Conservation (phyloP, 2,888 invertebrate genomes). For the Cartodere bifasciata region DNA sequence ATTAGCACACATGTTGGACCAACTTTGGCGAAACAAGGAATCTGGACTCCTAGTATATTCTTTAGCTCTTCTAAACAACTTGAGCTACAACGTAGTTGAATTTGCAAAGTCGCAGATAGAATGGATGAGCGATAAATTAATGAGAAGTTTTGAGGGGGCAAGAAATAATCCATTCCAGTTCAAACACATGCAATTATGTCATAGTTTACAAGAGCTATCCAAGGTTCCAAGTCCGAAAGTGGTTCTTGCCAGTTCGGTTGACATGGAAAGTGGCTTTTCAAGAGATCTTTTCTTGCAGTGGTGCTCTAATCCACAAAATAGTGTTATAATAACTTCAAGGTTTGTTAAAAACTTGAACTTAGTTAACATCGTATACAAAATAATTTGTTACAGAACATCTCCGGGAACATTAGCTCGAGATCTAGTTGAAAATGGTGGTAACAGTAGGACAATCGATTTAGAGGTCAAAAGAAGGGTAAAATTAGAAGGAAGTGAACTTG, state of each 20-base stretch:
- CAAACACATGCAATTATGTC: constrained; percentile 86
- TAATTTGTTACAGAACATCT: constrained; percentile 45
- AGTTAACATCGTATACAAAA: no score
- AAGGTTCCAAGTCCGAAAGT: constrained; percentile 87
- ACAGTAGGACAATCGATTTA: constrained; percentile 52
- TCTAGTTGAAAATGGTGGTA: constrained; percentile 63
- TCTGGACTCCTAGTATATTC: constrained; percentile 93
- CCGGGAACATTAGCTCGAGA: constrained; percentile 72
- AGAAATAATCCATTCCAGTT: constrained; percentile 93
- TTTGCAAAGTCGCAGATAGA: constrained; percentile 98
- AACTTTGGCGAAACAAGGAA: constrained; percentile 88
- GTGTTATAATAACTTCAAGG: constrained; percentile 85
- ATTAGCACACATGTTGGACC: constrained; percentile 91
- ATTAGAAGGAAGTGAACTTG: constrained; percentile 65
- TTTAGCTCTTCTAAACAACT: constrained; percentile 84
- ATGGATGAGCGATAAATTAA: constrained; percentile 99
- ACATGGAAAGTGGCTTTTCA: constrained; percentile 91
- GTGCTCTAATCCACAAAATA: constrained; percentile 85
- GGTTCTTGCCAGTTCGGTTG: constrained; percentile 87
- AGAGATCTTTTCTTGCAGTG: constrained; percentile 90
- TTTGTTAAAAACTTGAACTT: constrained; percentile 14
- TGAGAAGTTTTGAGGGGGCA: constrained; percentile 82
- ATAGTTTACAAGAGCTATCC: constrained; percentile 74
- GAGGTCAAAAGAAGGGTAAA: constrained; percentile 56
- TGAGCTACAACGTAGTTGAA: constrained; percentile 96